phyloP scores from a whole-genome alignment of 2,888 invertebrate genomes.

The Dastarcus helophoroides region DNA sequence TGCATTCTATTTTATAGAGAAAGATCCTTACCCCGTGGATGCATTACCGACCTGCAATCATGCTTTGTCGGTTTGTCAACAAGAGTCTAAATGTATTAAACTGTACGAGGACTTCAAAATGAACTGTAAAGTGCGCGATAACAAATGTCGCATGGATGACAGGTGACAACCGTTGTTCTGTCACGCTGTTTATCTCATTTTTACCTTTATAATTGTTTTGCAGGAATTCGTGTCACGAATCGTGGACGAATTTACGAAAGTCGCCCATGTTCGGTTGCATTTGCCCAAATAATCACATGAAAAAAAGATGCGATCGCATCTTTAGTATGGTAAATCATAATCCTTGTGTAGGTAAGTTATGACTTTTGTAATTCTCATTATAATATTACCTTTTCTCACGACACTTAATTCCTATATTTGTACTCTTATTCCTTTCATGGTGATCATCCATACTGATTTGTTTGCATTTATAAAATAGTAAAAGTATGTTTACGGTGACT shows the following conservation, averaged over 20 bases:
- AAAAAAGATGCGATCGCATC: constrained; percentile 79
- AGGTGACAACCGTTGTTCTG: constrained; percentile 44
- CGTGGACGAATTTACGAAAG: constrained; percentile 75
- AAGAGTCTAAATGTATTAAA: constrained; percentile 67
- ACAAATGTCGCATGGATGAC: constrained; percentile 81
- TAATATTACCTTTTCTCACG: too few species aligned
- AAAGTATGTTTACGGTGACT: constrained; percentile 1
- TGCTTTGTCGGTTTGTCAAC: constrained; percentile 74
- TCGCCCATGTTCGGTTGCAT: constrained; percentile 90
- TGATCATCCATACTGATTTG: too few species aligned
- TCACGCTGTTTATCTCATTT: background rate
- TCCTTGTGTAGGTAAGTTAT: constrained; percentile 81
- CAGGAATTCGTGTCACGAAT: constrained; percentile 76
- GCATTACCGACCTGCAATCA: constrained; percentile 84
- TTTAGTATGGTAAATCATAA: constrained; percentile 86
- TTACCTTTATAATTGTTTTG: constrained; percentile 18
- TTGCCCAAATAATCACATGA: constrained; percentile 82
- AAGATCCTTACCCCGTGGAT: constrained; percentile 81
- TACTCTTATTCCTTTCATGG: too few species aligned
- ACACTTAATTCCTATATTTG: too few species aligned
- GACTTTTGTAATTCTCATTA: too few species aligned
- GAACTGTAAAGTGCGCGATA: constrained; percentile 76
- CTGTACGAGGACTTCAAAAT: constrained; percentile 78
- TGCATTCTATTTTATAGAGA: constrained; percentile 53
- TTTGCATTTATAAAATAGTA: too few species aligned